Evolutionary conservation across 2,888 invertebrate genomes (phyloP), one percentile per base, ranked within the genome.

Genomic region (Hecatera dysodea): DNA sequence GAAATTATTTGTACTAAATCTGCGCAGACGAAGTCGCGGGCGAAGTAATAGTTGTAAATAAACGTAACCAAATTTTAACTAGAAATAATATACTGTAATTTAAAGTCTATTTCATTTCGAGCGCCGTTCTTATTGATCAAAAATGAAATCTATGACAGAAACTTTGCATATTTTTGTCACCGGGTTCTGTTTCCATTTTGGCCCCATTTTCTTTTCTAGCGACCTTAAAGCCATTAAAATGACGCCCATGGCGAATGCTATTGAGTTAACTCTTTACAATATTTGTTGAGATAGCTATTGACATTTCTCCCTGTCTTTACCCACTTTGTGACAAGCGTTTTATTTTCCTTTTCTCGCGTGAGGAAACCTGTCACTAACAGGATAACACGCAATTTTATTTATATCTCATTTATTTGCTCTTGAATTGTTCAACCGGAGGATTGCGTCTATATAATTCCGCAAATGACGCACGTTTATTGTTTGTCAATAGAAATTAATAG

Each of bases 361-460:
- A 7, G 7, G 8, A 24, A 24, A 52, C 52, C 42, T 53, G 50
- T 52, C 22, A 67, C 11, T 36, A 42, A 36, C 53, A 27, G 36
- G 9, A 44, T 7, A 44, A 39, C 24, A 24, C 24, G 42, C 5
- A 7, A 29, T 15, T 15, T 15, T 11, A 11, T 66, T 52, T 5
- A 22, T 29, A 66, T 19, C 19, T 67, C 22, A n/a, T 53, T 6
- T 68, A 53, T 68, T 55, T 69, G 19, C 27, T 42, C 33, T 67
- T 52, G 11, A 50, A 42, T 27, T 67, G 12, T 67, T 44, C n/a
- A 15, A 6, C 42, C 42, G 42, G 44, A 19, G 15, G 17, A 29
- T 66, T 67, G n/a, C 33, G 17, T 42, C 22, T 22, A 24, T 50
- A 55, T n/a, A 33, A 15, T 42, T 33, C 29, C 24, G 24, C 22